These are phyloP conservation scores for Trichonephila clavipes DNA, from an alignment of 1,140 invertebrate genomes.

Conservation along the genomic window DNA sequence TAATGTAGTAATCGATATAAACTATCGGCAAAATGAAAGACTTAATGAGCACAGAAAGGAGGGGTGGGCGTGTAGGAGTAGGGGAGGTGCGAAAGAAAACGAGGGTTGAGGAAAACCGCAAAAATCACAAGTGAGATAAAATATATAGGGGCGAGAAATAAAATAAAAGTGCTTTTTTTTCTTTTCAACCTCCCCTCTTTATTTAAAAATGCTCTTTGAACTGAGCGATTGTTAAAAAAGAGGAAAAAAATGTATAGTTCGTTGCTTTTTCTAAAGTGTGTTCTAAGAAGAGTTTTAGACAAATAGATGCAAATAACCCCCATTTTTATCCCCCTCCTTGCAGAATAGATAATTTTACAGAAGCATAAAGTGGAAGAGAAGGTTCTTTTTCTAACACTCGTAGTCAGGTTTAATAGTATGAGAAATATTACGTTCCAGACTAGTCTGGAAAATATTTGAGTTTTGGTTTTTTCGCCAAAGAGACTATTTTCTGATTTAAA, in stretches of 20 bases:
- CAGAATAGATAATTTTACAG: slow-evolving; percentile 4
- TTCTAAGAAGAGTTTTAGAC: slow-evolving; percentile 34
- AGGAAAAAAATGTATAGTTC: slow-evolving; percentile 1
- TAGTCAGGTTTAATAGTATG: too few relatives aligned
- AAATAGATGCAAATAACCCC: slow-evolving; percentile 23
- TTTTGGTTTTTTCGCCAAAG: too few relatives aligned
- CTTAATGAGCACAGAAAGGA: slow-evolving; percentile 28
- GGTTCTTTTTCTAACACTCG: too few relatives aligned
- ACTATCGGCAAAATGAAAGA: slow-evolving; percentile 65
- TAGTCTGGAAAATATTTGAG: too few relatives aligned
- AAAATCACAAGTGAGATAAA: slow-evolving; percentile 46
- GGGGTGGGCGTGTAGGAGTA: neutral
- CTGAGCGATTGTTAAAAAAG: neutral
- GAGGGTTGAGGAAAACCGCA: slow-evolving; percentile 32
- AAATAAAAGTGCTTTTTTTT: slow-evolving; percentile 47
- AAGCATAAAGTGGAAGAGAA: neutral
- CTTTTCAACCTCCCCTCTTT: neutral
- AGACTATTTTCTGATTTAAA: too few relatives aligned
- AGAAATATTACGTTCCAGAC: too few relatives aligned
- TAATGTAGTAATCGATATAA: slow-evolving; percentile 70
- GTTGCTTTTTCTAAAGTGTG: neutral
- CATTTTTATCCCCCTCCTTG: neutral
- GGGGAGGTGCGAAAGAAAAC: neutral
- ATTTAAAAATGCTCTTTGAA: slow-evolving; percentile 33
- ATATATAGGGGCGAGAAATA: slow-evolving; percentile 35